A percentile compares a stretch with the other conserved stretches of the same genome.
Evolutionary conservation across 2,113 vertebrate genomes (phyloP).

Genomic region (Lipotes vexillifer): DNA sequence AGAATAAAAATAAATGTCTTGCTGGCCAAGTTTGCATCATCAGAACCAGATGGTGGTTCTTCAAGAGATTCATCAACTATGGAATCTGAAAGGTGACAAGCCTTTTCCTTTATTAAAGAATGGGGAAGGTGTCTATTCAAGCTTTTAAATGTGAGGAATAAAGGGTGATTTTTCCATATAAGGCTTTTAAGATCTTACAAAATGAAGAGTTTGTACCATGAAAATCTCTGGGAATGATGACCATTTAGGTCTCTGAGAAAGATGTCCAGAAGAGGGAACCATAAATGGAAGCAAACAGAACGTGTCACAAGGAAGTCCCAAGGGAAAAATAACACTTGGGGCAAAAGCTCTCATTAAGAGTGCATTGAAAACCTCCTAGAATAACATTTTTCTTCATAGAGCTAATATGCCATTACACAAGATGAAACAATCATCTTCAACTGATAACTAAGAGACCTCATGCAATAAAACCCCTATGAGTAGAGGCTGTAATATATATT

Average conservation of each 20-base stretch:
- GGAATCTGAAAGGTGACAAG: background rate
- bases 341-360: slow-evolving; percentile 6
- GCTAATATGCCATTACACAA: background rate
- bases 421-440: slow-evolving; percentile 5
- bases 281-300: background rate
- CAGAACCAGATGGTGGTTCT: background rate
- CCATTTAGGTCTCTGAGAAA: slow-evolving; percentile 20
- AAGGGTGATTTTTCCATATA: background rate
- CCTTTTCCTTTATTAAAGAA: background rate
- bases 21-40: background rate
- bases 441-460: background rate
- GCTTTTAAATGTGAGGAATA: background rate
- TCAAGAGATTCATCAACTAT: background rate
- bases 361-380: background rate
- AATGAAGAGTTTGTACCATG: background rate
- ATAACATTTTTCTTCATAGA: background rate
- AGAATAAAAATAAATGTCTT: background rate
- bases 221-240: background rate
- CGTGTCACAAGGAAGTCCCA: background rate
- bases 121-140: background rate
- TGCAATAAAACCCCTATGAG: background rate
- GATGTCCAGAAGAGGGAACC: background rate
- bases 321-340: background rate
- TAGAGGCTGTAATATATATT: slow-evolving; percentile 36
- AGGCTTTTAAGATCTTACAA: background rate